Base-by-base conservation (phyloP, 2,113 vertebrate species). In the Prolemur simus region DNA sequence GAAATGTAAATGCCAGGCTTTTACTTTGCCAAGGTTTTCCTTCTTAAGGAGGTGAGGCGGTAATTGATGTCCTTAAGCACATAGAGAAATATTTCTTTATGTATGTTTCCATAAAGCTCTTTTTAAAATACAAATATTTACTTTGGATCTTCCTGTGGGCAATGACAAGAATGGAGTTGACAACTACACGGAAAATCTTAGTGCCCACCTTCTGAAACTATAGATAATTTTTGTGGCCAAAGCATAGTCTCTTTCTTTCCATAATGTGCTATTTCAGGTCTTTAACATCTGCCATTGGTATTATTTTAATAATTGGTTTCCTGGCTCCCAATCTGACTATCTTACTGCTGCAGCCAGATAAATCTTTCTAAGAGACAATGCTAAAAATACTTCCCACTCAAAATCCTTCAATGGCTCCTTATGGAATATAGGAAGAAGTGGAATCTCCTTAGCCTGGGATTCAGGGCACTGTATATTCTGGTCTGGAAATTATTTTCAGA, bases 261-360 rank as follows among this genome's bases (percentile, higher is more conserved):
- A 71, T 86, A 32, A 66, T 77, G 42, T 23, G 56, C 27, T 73
- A 73, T 95, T 95, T 93, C 77, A 80, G 18, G 54, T 73, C 81
- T 89, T 94, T 37, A 63, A 71, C 86, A 89, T 96, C 88, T 95
- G 85, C 42, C 82, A 56, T 60, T 95, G 47, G 37, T 84, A 91
- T 97, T 90, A 83, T 71, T 92, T 97, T 92, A 85, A 29, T 83
- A 86, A 86, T 93, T 88, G 39, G 18, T 73, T 96, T 97, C 54
- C 66, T 95, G 89, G 91, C 42, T 45, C 82, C 54, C 23, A 37
- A 21, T 54, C 64, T 88, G 64, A 82, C 64, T 87, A 27, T 82
- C 68, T 78, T 58, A 32, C 32, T 84, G 2, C 13, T 80, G n/a
- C 18, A 93, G 83, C 69, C 77, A 92, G 82, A 90, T 29, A 83